Evolutionary conservation across 37 sponge, comb jelly and placozoan genomes (phyloP), one percentile per base, ranked within the genome.

Genomic region (Dysidea cf. avara): DNA sequence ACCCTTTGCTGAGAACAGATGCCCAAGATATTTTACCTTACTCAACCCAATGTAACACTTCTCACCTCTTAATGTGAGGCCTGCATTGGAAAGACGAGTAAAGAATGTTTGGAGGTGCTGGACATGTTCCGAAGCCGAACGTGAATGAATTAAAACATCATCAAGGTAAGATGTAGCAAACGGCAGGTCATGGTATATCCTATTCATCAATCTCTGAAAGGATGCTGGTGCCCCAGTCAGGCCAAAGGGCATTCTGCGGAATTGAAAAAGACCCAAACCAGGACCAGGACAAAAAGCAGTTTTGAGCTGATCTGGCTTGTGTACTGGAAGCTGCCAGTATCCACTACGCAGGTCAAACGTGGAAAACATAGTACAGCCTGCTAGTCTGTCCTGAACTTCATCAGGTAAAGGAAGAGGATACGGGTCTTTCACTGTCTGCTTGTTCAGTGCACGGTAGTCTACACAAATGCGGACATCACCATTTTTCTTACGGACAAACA

Each of bases 211-310:
- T 2, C 74, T 28, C 25, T 72, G 74, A 54, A 72, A 72, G 17
- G 58, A 57, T n/a, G 37, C 43, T 39, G 25, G 59, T 54, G 57
- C 74, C 18, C 56, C 56, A 3, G 57, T 39, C 37, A 72, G 40
- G 22, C 74, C 74, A 72, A 72, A 72, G 35, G 53, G 60, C 74
- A 58, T 56, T 9, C 74, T 30, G 1, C n/a, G 18, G 25, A 56
- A 72, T 54, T 72, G 39, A 34, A 34, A 57, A 40, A 72, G 22
- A 22, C 74, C 60, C 74, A 58, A 36, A n/a, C 60, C 74, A 28
- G 74, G 74, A 31, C 59, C 74, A 1, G 59, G 74, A 28, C 57
- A 72, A 39, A 72, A 71, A 3, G 72, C 72, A 7, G 57, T 71
- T 71, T 71, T 71, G 54, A 39, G 3, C 20, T 21, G 24, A 7